Base-by-base conservation (phyloP, 1,140 invertebrate genomes). In the Magallana gigas region DNA sequence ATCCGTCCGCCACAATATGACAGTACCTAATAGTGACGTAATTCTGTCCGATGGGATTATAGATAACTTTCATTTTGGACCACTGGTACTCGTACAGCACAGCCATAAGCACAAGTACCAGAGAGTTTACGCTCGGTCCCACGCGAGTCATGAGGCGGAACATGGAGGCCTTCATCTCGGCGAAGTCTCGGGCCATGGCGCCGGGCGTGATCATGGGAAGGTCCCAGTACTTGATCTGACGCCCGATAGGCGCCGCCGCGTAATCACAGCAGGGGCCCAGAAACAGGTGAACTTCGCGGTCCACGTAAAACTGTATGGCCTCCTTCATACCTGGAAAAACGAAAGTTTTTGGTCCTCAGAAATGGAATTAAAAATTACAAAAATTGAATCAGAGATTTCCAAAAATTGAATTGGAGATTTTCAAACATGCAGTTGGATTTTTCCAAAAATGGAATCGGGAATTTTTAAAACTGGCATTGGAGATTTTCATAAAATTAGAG, bases 251-350 rank as follows among this genome's bases (percentile, higher is more conserved):
- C 0, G 98, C 98, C 83, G 98, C 96, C 0, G 98, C 97, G 94
- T 98, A 99, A 91, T 98, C 98, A 94, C 98, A 99, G 8, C 98
- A 96, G 0, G 98, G 97, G 0, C 98, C 98, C 91, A 99, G 96
- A 93, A 99, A 98, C 0, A 97, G 97, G 95, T 98, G 97, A 9
- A 92, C 91, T 56, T 91, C 85, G 8, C 85, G 86, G 56, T 88
- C 68, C 2, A 93, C 85, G 89, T 90, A 93, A 59, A 92, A 92
- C 8, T 91, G 90, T 48, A 94, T 92, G 8, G 94, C 93, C 57
- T 92, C 90, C 23, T 93, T 92, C 64, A 93, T 93, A 0, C 91
- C 91, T 48, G 85, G 8, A 36, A 48, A 48, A 48, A 4, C 3
- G 2, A 48, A 48, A 1, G 36, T 1, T 48, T 48, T 48, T 48